Evolutionary conservation across 2,888 invertebrate species (phyloP), one percentile per base, ranked within the genome.

Genomic region (Enchytraeus crypticus): DNA sequence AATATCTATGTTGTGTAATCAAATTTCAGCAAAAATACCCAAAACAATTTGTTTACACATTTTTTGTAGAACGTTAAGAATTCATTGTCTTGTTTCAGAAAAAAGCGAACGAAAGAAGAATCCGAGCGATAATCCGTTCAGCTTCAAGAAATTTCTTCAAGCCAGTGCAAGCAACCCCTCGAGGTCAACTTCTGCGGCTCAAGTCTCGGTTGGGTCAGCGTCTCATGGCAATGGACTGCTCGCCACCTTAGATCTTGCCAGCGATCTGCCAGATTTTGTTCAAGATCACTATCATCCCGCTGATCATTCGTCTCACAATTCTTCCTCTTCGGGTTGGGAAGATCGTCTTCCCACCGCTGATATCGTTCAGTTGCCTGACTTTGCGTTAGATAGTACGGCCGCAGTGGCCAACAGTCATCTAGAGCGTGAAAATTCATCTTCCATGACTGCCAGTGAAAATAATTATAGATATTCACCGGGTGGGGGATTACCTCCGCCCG

Each of bases 261-360:
- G 70, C 62, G 74, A 74, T 57, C 65, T 77, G 33, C 77, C 77
- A 27, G 77, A 77, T 60, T 77, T 77, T 70, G 76, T 77, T 4
- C 75, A 77, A 54, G 75, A 74, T 61, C 76, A 75, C 45, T 61
- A 54, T 46, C 60, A 38, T 26, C 30, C 30, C 30, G 23, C 34
- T 2, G 60, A 56, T 11, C 47, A 29, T 27, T 33, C n/a, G 29
- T 29, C 53, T 34, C 11, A 18, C 38, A 18, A 38, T 18, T 29
- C 30, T 29, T 8, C 5, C 8, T 27, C 30, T 11, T 11, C 26
- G 38, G 38, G 18, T 38, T 8, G 38, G 18, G 38, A 18, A 38
- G 38, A 18, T 18, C 38, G 38, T 38, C 51, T 51, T 23, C 47
- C 54, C 14, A 29, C 49, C 8, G 53, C 43, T 30, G 64, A 65